Base-by-base conservation (phyloP, 2,797 vertebrate species). In the Dermochelys coriacea region DNA sequence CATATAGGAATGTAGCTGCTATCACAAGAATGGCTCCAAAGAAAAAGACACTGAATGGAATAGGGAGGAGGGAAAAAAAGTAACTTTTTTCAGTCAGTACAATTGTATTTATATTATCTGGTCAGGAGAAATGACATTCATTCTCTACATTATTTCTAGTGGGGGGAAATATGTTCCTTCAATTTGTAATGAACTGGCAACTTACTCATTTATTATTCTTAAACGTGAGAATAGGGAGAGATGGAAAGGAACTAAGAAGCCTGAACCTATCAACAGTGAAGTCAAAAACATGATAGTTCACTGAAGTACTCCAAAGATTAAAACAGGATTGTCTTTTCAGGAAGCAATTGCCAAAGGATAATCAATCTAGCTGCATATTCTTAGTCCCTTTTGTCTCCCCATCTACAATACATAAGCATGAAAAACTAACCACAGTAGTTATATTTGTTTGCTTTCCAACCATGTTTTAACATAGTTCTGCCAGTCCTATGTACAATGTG, bases 1-100 rank as follows among this genome's bases (percentile, higher is more conserved):
- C 99, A 0, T 99, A 99, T 55, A 99, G 98, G 97, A 99, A 99
- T 91, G 99, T 99, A 84, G 99, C 99, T 84, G 96, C 93, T 92
- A 99, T 99, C 97, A 99, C 99, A 96, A 99, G 98, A 95, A 99
- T 3, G 87, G 99, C 98, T 96, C 99, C 99, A 29, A 99, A 89
- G 98, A 99, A 99, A 97, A 99, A 99, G 68, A 99, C 98, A 64
- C 99, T 99, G 95, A 87, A 97, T 49, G 93, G 21, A 89, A 98
- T 3, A 97, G 85, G 84, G 34, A 85, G 54, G 54, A 93, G 91
- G 85, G 50, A 49, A 91, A 85, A 85, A 57, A 93, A 82, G 85
- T 86, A 93, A 93, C 80, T 37, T 87, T 5, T 90, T 96, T 90
- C 78, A 96, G 90, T 86, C 37, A 75, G 96, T 89, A 84, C 64